phyloP scores from a whole-genome alignment of 2,113 vertebrate species.

The Oreochromis niloticus region DNA sequence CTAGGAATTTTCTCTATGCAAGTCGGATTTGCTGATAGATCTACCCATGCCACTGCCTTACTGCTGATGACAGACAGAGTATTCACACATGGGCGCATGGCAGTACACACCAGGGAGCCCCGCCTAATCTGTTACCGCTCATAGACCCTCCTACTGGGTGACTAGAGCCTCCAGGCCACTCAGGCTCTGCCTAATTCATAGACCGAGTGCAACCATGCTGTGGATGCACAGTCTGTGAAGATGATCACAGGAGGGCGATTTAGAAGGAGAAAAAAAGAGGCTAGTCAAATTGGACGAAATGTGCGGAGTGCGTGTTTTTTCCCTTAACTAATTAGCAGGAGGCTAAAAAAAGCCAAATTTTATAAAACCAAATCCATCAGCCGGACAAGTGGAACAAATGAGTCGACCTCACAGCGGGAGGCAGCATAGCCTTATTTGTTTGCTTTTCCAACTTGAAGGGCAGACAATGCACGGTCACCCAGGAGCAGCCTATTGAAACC shows the following conservation, averaged over 20 bases:
- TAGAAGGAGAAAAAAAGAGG: conserved; percentile 45
- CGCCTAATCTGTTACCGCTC: conserved; percentile 68
- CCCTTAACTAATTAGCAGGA: conserved; percentile 66
- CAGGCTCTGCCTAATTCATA: conserved; percentile 45
- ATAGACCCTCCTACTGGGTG: conserved; percentile 71
- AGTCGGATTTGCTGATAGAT: conserved; percentile 75
- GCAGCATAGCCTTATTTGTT: conserved; percentile 64
- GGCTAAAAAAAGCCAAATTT: conserved; percentile 72
- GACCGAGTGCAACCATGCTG: conserved; percentile 67
- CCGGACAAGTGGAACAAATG: conserved; percentile 76
- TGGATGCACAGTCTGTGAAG: conserved; percentile 62
- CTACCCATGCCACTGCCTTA: conserved; percentile 51
- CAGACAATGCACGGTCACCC: conserved; percentile 49
- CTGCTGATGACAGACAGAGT: conserved; percentile 70
- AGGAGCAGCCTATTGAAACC: conserved; percentile 27
- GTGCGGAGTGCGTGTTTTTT: conserved; percentile 21
- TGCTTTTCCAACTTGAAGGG: conserved; percentile 70
- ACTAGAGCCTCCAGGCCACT: conserved; percentile 34
- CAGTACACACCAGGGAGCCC: conserved; percentile 48
- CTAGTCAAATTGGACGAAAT: conserved; percentile 45
- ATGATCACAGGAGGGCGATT: conserved; percentile 37
- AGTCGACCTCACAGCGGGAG: conserved; percentile 59
- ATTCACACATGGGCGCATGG: conserved; percentile 57
- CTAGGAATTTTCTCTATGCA: conserved; percentile 65
- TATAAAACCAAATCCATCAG: conserved; percentile 75